Base-by-base conservation (phyloP, 2,797 vertebrate genomes). In the Anguilla anguilla region DNA sequence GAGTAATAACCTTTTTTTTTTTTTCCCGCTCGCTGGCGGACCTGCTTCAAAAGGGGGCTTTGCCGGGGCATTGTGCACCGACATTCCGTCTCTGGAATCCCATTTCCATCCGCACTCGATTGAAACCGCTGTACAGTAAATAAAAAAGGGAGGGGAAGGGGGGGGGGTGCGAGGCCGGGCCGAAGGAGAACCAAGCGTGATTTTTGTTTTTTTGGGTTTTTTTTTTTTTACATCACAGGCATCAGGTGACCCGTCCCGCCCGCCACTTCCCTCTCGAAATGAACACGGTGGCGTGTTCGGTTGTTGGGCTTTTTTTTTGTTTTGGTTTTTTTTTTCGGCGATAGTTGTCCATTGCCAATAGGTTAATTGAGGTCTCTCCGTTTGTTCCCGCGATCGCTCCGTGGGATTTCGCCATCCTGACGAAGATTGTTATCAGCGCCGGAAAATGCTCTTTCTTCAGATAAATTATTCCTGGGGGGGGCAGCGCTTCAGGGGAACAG, bases 91-190 rank as follows among this genome's bases (percentile, higher is more conserved):
- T 69, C 77, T 87, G 87, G 88, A 91, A 88, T 91, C 86, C 87
- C 74, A 74, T 31, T 49, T 89, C 79, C 64, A 53, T 85, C 84
- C 91, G 67, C 53, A 83, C 77, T 39, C 55, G 59, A 88, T 90
- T 90, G 88, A 91, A 53, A 89, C 83, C 31, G 67, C 90, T 87
- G 81, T 90, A 92, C 90, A 90, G 92, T 90, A 92, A 89, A 92
- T 87, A 90, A 90, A 89, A 88, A 85, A 83, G 86, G 57, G 86
- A 31, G 87, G 89, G 88, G 86, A 86, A 72, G 72, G 83, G 49
- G 86, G 31, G 86, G 89, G 89, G 87, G 88, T 72, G 85, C 83
- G 46, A 83, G 25, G 87, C 22, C 39, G 22, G 85, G 35, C 69
- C 28, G 3, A n/a, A 82, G 28, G 85, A 43, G 85, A 61, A 61